A percentile compares a stretch with the other conserved stretches of the same genome.
These are phyloP conservation scores for Mustela lutreola DNA, from an alignment of 2,113 vertebrate species.

Conservation along the genomic window DNA sequence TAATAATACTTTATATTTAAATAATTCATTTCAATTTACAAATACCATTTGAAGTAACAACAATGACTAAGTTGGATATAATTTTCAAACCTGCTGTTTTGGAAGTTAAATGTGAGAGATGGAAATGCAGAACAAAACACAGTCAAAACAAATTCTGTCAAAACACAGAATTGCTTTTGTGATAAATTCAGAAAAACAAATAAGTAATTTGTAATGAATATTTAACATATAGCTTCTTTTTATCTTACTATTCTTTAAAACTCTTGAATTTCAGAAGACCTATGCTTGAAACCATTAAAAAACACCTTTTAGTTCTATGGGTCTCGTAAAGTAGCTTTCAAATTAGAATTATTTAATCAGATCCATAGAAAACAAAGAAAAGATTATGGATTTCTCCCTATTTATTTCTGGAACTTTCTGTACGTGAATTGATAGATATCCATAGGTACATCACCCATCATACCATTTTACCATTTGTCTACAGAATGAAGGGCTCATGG, in stretches of 20 bases:
- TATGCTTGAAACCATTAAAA: neutral
- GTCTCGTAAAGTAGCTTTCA: neutral
- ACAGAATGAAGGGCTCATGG: neutral
- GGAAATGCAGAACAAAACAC: neutral
- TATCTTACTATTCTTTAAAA: slow-evolving; percentile 8
- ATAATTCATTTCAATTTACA: neutral
- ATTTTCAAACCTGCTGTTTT: neutral
- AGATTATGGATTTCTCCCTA: neutral
- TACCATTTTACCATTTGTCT: neutral
- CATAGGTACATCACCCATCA: neutral
- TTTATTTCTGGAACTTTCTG: neutral
- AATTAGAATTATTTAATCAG: neutral
- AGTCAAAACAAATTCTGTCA: neutral
- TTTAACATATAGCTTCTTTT: slow-evolving; percentile 28
- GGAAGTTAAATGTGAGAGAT: neutral
- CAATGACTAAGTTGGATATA: neutral
- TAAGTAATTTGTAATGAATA: neutral
- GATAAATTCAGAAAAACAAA: slow-evolving; percentile 51
- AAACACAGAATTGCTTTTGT: neutral
- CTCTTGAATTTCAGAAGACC: neutral
- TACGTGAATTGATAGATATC: neutral
- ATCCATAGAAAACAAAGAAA: neutral
- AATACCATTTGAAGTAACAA: neutral
- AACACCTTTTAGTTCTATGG: neutral
- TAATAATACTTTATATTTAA: neutral